Base-by-base conservation (phyloP, 2,113 vertebrate species). In the Notarius lentiginosus region DNA sequence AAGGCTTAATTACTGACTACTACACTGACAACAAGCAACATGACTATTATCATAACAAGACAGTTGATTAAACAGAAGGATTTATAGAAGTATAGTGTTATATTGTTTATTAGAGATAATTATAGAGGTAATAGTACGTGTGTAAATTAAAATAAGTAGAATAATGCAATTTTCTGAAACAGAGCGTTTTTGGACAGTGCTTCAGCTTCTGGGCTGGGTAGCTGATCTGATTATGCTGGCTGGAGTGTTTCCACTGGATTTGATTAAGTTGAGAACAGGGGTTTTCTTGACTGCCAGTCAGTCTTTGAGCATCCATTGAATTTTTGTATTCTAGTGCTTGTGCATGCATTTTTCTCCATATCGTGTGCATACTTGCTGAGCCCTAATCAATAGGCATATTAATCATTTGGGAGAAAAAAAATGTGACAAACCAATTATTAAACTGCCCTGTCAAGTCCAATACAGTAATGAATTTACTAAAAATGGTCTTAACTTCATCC, bases 381-480 rank as follows among this genome's bases (percentile, higher is more conserved):
- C 89, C 91, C 91, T 94, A 94, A 96, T 95, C 95, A 94, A 96
- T 96, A 95, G 90, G 77, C 90, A 91, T 94, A 96, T 96, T 95
- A 95, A 96, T 96, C 95, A 96, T 94, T 92, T 89, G 82, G 85
- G 72, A 75, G 83, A 34, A 65, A 86, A 92, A 94, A 94, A 95
- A 94, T 92, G 89, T 95, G 94, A 96, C 95, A 96, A 95, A 96
- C 92, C 94, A 95, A 95, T 95, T 95, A 96, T 95, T 95, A 96
- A 95, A 95, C 94, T 94, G 93, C 93, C 92, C 92, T 93, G 93
- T 95, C 95, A 93, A 94, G 93, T 95, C 94, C 94, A 95, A 95
- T 95, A 94, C 92, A 93, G 93, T 94, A 95, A 96, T 96, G 93
- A 95, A 95, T 96, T 95, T 95, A 96, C 94, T 95, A 94, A 92